phyloP scores from a whole-genome alignment of 2,113 vertebrate genomes.

The Hemibates koningsi region DNA sequence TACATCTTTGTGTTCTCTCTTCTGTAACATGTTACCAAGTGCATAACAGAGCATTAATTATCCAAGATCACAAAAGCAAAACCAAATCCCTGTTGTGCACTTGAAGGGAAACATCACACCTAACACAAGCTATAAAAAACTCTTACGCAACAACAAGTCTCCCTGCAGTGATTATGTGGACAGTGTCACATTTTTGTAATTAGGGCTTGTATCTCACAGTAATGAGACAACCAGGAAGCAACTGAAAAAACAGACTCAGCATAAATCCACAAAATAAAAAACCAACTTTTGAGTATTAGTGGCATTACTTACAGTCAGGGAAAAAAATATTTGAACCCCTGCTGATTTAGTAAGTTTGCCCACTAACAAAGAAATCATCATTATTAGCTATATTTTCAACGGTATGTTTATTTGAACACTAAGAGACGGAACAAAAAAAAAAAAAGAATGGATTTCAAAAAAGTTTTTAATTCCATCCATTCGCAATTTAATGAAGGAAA shows the following conservation, averaged over 20 bases:
- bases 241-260: not conserved
- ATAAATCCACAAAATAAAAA: not conserved
- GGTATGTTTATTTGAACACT: not conserved
- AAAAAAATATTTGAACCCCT: not conserved
- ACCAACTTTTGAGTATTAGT: rapidly evolving
- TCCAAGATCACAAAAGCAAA: not conserved
- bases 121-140: not conserved
- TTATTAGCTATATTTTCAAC: not conserved
- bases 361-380: not conserved
- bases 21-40: not conserved
- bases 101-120: not conserved
- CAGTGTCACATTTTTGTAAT: not conserved
- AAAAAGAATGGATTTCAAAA: rapidly evolving
- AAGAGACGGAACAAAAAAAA: rapidly evolving
- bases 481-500: rapidly evolving
- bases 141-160: not conserved
- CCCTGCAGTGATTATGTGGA: not conserved
- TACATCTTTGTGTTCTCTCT: not conserved
- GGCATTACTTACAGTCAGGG: not conserved
- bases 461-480: not conserved
- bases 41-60: not conserved
- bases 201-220: not conserved
- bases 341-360: not conserved
- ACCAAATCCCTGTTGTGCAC: not conserved
- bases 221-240: not conserved